Base-by-base conservation (phyloP, 2,888 invertebrate genomes). In the Scaptomyza flava region DNA sequence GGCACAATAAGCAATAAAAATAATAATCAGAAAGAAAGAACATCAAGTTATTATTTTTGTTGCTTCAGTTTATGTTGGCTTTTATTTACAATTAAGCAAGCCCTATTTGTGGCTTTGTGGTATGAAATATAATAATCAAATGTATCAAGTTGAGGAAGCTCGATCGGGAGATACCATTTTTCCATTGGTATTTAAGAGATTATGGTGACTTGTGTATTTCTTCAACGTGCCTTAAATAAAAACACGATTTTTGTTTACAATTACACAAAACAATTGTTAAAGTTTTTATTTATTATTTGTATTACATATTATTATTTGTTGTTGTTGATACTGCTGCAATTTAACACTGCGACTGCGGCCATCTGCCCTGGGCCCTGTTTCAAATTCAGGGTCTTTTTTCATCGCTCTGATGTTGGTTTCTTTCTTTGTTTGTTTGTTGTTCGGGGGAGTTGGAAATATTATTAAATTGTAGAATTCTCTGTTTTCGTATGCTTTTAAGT, bases 201-300 rank as follows among this genome's bases (percentile, higher is more conserved):
- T n/a, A n/a, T n/a, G n/a, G n/a, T n/a, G n/a, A n/a, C n/a, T n/a
- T n/a, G n/a, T n/a, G n/a, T n/a, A n/a, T n/a, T n/a, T n/a, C n/a
- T n/a, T n/a, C n/a, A n/a, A n/a, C n/a, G n/a, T n/a, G 17, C 17
- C 17, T 17, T 1, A 17, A 17, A 34, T 36, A n/a, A 38, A 20
- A 38, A 47, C 12, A 33, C 53, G 12, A 14, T 43, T 68, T 51
- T 67, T 56, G 57, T 75, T 85, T 91, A 91, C 91, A 91, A 91
- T 91, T 91, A 91, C 92, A 91, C 92, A 91, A 91, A 91, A 91
- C 91, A 92, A 91, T 92, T 91, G 91, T 91, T 91, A 91, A 92
- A 91, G 82, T 89, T 91, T 90, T 90, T 89, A 91, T 91, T 91
- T 89, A 90, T 91, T 89, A 88, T 81, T 91, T 86, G 81, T 83